Conservation (phyloP, 2,888 invertebrate genomes). For the Troides oblongomaculatus region DNA sequence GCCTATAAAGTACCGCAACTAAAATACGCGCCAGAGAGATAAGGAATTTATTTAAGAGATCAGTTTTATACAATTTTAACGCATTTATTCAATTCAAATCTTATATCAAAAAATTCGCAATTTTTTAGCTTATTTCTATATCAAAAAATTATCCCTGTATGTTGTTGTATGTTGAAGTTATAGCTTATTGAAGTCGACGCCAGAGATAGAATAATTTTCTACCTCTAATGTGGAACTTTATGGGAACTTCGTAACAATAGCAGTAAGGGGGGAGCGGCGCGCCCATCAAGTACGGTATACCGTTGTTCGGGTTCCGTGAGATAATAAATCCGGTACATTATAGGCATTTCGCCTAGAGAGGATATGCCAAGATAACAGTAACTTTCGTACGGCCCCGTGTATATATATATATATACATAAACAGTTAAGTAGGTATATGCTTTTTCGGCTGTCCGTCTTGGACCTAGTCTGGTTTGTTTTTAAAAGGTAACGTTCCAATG, state of each 20-base stretch:
- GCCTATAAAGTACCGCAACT: slow-evolving; percentile 76
- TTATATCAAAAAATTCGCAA: slow-evolving; percentile 60
- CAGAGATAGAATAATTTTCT: slow-evolving; percentile 71
- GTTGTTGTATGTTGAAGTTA: slow-evolving; percentile 39
- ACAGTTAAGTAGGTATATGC: slow-evolving; percentile 49
- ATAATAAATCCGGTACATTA: slow-evolving; percentile 71
- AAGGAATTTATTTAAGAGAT: slow-evolving; percentile 71
- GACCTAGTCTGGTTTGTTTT: slow-evolving; percentile 45
- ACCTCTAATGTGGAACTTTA: slow-evolving; percentile 64
- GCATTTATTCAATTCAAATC: slow-evolving; percentile 29
- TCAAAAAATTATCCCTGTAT: slow-evolving; percentile 39
- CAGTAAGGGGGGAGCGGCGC: slow-evolving; percentile 75
- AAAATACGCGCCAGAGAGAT: slow-evolving; percentile 78
- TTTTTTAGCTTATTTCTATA: slow-evolving; percentile 54
- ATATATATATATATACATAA: slow-evolving; percentile 49
- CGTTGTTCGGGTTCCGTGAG: slow-evolving; percentile 57
- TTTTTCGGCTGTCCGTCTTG: slow-evolving; percentile 60
- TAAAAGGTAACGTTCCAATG: slow-evolving; percentile 32
- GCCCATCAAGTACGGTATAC: slow-evolving; percentile 68
- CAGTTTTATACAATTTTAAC: slow-evolving; percentile 35
- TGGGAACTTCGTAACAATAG: slow-evolving; percentile 79
- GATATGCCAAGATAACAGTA: slow-evolving; percentile 82
- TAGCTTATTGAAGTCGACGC: slow-evolving; percentile 53
- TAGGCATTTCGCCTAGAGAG: slow-evolving; percentile 77
- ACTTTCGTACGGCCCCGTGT: slow-evolving; percentile 75